phyloP scores from a whole-genome alignment of 2,888 invertebrate species.

The Xestia rhomboidea region DNA sequence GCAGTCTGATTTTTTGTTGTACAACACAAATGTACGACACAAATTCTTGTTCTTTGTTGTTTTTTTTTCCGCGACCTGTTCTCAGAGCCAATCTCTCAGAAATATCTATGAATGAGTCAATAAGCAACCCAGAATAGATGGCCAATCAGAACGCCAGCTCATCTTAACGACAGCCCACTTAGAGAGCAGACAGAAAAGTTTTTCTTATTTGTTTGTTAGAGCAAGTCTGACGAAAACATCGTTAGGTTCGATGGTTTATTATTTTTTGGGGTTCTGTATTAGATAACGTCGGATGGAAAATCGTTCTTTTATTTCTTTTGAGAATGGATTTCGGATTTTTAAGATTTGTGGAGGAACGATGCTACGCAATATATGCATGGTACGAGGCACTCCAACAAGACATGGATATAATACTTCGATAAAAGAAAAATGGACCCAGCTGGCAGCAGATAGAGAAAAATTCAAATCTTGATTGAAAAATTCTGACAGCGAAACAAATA shows the following conservation, averaged over 20 bases:
- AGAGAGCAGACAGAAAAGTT: slow-evolving; percentile 45
- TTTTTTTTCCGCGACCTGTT: neutral
- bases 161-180: slow-evolving; percentile 28
- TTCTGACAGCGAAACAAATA: no score
- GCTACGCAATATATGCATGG: no score
- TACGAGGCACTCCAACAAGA: no score
- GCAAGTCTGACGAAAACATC: slow-evolving; percentile 54
- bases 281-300: neutral
- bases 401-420: no score
- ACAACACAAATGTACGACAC: no score
- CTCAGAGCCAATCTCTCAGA: neutral
- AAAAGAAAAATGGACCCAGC: no score
- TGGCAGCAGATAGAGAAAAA: no score
- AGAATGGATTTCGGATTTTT: neutral
- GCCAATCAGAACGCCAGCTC: neutral
- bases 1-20: no score
- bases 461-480: no score
- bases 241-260: slow-evolving; percentile 44
- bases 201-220: slow-evolving; percentile 36
- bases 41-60: no score
- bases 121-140: neutral
- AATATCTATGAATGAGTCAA: slow-evolving; percentile 8
- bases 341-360: neutral
- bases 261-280: slow-evolving; percentile 13
- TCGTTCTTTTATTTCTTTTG: slow-evolving; percentile 1